Percentiles rank a stretch among this genome's conserved stretches.
Conservation (phyloP, 2,888 invertebrate species). For the Lepidonotus clava region DNA sequence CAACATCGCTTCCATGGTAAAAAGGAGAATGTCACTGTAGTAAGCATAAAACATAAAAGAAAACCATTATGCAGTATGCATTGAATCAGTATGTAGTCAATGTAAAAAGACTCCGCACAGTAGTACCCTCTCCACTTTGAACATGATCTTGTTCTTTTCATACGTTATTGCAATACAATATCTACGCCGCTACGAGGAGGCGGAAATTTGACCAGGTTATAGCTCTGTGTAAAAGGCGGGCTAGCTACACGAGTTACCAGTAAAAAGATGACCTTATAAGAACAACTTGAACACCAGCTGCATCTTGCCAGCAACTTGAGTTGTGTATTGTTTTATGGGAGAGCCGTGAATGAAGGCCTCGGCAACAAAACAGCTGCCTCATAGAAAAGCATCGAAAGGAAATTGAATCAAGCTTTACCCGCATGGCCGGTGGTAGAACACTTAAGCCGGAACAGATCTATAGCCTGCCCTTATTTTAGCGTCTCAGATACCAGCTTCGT, state of each 20-base stretch:
- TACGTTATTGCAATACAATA: too few species aligned
- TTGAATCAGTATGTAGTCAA: too few species aligned
- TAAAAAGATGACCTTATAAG: background rate
- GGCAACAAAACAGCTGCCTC: slow-evolving; percentile 23
- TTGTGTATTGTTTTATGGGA: background rate
- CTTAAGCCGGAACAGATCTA: background rate
- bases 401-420: background rate
- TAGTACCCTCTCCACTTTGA: too few species aligned
- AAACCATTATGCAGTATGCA: too few species aligned
- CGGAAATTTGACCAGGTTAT: too few species aligned
- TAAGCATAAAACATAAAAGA: too few species aligned
- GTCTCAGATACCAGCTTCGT: background rate
- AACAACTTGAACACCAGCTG: background rate
- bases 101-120: too few species aligned
- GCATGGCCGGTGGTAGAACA: background rate
- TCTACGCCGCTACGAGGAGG: too few species aligned
- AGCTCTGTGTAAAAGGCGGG: too few species aligned
- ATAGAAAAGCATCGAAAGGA: background rate
- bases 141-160: too few species aligned
- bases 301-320: background rate
- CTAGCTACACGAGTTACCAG: background rate
- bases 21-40: too few species aligned
- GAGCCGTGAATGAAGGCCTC: background rate
- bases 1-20: too few species aligned
- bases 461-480: background rate